Base-by-base conservation (phyloP, 2,797 vertebrate genomes). In the Hafferia zeledoni region DNA sequence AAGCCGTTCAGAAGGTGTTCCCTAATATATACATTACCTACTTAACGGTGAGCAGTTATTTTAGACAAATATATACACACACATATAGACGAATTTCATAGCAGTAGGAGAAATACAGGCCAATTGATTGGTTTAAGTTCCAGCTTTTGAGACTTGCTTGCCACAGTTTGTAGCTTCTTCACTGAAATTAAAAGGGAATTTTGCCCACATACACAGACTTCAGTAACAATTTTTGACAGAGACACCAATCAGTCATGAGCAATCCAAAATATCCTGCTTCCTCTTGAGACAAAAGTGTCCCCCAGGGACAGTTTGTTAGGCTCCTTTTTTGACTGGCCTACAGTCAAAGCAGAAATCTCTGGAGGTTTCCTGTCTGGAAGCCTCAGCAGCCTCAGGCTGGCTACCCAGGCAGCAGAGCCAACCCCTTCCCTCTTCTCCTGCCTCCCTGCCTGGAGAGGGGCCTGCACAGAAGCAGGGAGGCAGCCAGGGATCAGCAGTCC, bases 41-140 rank as follows among this genome's bases (percentile, higher is more conserved):
- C 33, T 52, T 37, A 83, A 77, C 9, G 6, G 5, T 1, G 1
- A 70, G n/a, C 37, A 88, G 25, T 33, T 83, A 17, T n/a, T 83
- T 46, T n/a, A 31, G 24, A 37, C 2, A 10, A 2, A 43, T 0
- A 47, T 3, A 47, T 1, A 39, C 1, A 35, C 2, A 50, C 0
- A 46, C 1, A 35, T 4, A 30, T 2, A 28, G 18, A 44, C 2
- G 6, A 67, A 41, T n/a, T 64, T 49, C 50, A 69, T 17, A n/a
- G 25, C 39, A 65, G 41, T 60, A 47, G 39, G 28, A 27, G 27
- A 83, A 94, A 61, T 22, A 67, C 4, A 67, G 24, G 10, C 5
- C 31, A 87, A 11, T 9, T 37, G 8, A 31, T 13, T 18, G 31
- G 27, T 52, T 90, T 31, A 53, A 30, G 24, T 71, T 64, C 33